phyloP scores from a whole-genome alignment of 2,888 invertebrate genomes.

The Tromatobia lineatoria region DNA sequence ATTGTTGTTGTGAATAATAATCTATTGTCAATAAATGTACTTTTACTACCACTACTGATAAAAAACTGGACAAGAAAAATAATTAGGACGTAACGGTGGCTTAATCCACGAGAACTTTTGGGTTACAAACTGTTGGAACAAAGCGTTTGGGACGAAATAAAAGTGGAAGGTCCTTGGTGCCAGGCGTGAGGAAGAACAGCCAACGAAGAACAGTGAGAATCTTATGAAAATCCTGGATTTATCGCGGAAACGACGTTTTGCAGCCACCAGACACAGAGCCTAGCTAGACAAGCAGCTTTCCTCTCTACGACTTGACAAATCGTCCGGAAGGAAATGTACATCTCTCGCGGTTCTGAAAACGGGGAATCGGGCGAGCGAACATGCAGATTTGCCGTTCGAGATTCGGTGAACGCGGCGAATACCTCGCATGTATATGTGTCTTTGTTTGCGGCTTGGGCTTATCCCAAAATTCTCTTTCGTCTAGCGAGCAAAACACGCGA shows the following conservation, averaged over 20 bases:
- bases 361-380: constrained; percentile 42
- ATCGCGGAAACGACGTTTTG: constrained; percentile 74
- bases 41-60: too few species aligned
- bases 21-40: too few species aligned
- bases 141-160: background rate
- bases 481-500: constrained; percentile 56
- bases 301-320: constrained; percentile 78
- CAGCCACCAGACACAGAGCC: constrained; percentile 58
- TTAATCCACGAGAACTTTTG: constrained; percentile 4
- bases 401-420: constrained; percentile 34
- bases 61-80: too few species aligned
- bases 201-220: constrained; percentile 64
- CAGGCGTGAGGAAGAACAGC: constrained; percentile 32
- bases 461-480: constrained; percentile 69
- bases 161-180: background rate
- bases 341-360: constrained; percentile 50
- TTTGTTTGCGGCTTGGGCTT: constrained; percentile 65
- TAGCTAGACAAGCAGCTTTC: constrained; percentile 71
- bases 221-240: constrained; percentile 81
- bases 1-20: too few species aligned
- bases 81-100: constrained; percentile 8
- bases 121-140: background rate
- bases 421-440: constrained; percentile 7
- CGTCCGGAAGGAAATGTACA: constrained; percentile 80
- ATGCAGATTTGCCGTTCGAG: constrained; percentile 58